Evolutionary conservation across 2,888 invertebrate genomes (phyloP).

Genomic region (Coremacera marginata): DNA sequence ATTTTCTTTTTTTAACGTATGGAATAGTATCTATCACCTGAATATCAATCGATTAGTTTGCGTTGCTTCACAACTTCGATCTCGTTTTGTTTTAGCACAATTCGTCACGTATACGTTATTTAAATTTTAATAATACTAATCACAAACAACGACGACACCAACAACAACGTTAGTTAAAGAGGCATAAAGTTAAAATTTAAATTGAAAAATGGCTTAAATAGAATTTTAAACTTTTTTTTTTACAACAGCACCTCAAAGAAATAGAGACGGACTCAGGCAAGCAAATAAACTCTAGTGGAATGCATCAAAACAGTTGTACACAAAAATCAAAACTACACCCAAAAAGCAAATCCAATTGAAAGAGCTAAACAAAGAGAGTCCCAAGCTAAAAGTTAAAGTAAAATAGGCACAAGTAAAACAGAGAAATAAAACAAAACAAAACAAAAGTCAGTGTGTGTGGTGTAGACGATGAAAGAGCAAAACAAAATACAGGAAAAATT

Average conservation of each 20-base stretch:
- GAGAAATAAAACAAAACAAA: conserved; percentile 26
- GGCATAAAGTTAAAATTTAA: background rate
- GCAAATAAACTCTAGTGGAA: conserved; percentile 23
- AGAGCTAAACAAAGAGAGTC: conserved; percentile 1
- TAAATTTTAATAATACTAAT: no score
- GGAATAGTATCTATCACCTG: no score
- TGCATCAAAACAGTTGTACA: background rate
- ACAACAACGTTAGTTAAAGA: no score
- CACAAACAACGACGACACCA: no score
- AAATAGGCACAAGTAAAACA: conserved; percentile 20
- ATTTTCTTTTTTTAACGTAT: no score
- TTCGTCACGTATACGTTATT: no score
- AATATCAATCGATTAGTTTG: no score
- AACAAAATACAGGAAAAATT: conserved; percentile 50
- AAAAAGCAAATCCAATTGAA: conserved; percentile 9
- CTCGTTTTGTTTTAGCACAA: no score
- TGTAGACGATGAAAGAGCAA: conserved; percentile 22
- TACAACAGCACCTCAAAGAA: background rate
- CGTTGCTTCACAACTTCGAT: no score
- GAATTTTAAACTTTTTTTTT: background rate
- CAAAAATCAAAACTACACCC: conserved; percentile 24
- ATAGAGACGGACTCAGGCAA: background rate
- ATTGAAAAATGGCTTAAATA: background rate
- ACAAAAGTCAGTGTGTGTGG: conserved; percentile 13
- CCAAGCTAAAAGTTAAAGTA: background rate